Conservation (phyloP, 2,888 invertebrate species). For the Galerucella calmariensis region DNA sequence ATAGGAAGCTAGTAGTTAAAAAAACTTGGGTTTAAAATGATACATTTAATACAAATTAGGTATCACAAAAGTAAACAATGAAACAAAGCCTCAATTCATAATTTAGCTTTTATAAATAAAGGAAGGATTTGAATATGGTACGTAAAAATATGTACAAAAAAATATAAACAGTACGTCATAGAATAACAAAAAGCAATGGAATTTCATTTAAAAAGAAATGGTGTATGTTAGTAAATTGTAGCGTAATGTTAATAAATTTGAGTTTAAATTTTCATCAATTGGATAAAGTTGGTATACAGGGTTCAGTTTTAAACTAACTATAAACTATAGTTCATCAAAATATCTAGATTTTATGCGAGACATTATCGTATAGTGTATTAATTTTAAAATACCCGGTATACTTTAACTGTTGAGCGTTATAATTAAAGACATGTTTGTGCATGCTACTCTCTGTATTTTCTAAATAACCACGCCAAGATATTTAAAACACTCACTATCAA, state of each 20-base stretch:
- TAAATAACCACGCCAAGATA: not conserved
- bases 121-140: slow-evolving; percentile 2
- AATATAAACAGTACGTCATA: slow-evolving; percentile 17
- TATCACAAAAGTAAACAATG: slow-evolving; percentile 25
- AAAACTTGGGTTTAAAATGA: slow-evolving; percentile 1
- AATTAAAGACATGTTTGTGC: not conserved
- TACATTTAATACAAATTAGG: slow-evolving; percentile 25
- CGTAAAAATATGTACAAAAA: slow-evolving; percentile 26
- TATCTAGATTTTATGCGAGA: too few species aligned
- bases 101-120: slow-evolving; percentile 13
- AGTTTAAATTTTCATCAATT: not conserved
- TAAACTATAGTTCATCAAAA: too few species aligned
- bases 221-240: not conserved
- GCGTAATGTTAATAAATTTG: not conserved
- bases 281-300: not conserved
- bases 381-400: not conserved
- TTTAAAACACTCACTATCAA: not conserved
- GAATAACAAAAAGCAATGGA: not conserved
- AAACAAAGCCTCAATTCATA: slow-evolving; percentile 14
- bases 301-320: too few species aligned
- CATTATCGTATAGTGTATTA: too few species aligned
- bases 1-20: too few species aligned
- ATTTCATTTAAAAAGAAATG: not conserved
- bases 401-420: not conserved
- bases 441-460: not conserved